Conservation (phyloP, 2,888 invertebrate species). For the Flabesymbios commensalis region DNA sequence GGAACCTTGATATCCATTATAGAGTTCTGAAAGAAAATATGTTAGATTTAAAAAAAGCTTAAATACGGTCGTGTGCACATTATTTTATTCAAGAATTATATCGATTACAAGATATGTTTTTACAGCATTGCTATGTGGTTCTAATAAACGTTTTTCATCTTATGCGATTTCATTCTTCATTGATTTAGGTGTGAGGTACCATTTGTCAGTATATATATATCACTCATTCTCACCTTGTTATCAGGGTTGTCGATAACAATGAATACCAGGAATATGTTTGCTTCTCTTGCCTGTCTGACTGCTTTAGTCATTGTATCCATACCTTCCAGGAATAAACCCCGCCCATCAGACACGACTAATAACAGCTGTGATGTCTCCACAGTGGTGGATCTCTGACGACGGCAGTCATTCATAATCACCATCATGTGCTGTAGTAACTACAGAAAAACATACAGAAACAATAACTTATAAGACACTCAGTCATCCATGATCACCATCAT, state of each 20-base stretch:
- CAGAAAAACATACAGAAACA: not conserved
- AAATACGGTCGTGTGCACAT: too few relatives aligned
- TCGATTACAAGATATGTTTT: too few relatives aligned
- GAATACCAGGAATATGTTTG: slow-evolving; percentile 90
- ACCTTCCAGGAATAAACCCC: slow-evolving; percentile 86
- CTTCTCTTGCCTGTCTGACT: slow-evolving; percentile 78
- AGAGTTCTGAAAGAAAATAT: slow-evolving; percentile 76
- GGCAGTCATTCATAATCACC: slow-evolving; percentile 62
- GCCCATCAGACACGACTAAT: slow-evolving; percentile 91
- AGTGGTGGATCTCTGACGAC: slow-evolving; percentile 37
- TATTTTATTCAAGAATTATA: too few relatives aligned
- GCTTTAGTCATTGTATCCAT: slow-evolving; percentile 76
- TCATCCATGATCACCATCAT: slow-evolving; percentile 67
- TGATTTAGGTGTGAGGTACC: too few relatives aligned
- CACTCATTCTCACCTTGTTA: slow-evolving; percentile 74
- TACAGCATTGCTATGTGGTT: too few relatives aligned
- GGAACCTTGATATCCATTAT: slow-evolving; percentile 87
- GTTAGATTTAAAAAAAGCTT: too few relatives aligned
- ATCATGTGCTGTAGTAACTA: slow-evolving; percentile 77
- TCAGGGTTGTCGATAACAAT: slow-evolving; percentile 93
- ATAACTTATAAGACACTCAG: too few relatives aligned
- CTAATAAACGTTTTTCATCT: too few relatives aligned
- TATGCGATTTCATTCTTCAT: too few relatives aligned
- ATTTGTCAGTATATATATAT: too few relatives aligned
- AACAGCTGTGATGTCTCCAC: slow-evolving; percentile 71